Evolutionary conservation across 2,888 invertebrate genomes (phyloP), one percentile per base, ranked within the genome.

Genomic region (Biston stratarius): DNA sequence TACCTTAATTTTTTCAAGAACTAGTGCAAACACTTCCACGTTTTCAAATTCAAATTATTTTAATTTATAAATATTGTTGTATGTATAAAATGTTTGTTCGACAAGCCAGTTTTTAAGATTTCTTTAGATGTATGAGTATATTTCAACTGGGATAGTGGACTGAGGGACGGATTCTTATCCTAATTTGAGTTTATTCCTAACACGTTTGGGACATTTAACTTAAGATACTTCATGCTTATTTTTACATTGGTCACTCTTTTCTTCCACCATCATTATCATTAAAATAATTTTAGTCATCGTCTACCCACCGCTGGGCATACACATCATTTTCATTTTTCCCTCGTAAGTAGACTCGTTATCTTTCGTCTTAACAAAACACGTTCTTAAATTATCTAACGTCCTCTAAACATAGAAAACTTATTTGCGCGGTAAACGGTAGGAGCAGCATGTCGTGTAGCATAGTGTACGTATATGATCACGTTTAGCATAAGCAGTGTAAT

Each of bases 401-500:
- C 62, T 6, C 45, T 68, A 62, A 42, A 60, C 8, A 56, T 62
- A 65, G 53, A 42, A 47, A 59, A 52, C 44, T 59, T 53, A 64
- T 73, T 77, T 83, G 83, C 81, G 82, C 79, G 77, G 77, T 79
- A 79, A 78, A 77, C 77, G 72, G 73, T 80, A 80, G 75, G 81
- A 85, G 81, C 84, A 84, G 83, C 85, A 83, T 90, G 45, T 68
- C 45, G 52, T 67, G 86, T 92, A 92, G 90, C 66, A 82, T 90
- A 84, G 84, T 85, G 86, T 87, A 88, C 85, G 83, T 89, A 69
- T 65, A 85, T 77, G 84, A 87, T 88, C 89, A 90, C 88, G 86
- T 86, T 81, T 88, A 88, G 80, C 61, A 74, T 89, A 90, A 89
- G 86, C 82, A 83, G 86, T 92, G 93, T 93, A 92, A 94, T 88